Percentiles rank a stretch among this genome's conserved stretches.
phyloP scores from a whole-genome alignment of 2,888 invertebrate genomes.

The Gortyna flavago region DNA sequence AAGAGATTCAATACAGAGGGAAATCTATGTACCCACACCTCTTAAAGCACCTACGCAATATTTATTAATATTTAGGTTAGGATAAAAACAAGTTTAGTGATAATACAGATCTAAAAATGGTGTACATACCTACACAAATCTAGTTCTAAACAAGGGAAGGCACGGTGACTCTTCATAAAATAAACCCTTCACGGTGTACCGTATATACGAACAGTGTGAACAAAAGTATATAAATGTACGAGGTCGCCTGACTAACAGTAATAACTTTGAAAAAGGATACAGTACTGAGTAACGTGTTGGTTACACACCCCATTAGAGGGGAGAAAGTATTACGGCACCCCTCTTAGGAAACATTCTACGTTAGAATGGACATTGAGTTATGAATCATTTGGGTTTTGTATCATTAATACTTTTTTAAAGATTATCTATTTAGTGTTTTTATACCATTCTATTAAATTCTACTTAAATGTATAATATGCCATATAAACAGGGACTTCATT shows the following conservation, averaged over 20 bases:
- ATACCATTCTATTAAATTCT: not conserved
- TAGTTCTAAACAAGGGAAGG: not conserved
- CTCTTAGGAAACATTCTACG: conserved; percentile 33
- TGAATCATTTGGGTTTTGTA: conserved; percentile 7
- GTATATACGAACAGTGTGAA: conserved; percentile 14
- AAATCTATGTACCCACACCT: not conserved
- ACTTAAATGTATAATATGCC: not conserved
- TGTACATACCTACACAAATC: no score
- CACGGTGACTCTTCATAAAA: conserved; percentile 12
- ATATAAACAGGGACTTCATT: not conserved
- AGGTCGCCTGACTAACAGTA: conserved; percentile 51
- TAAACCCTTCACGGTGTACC: not conserved
- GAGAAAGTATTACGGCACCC: conserved; percentile 18
- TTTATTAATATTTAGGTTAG: not conserved
- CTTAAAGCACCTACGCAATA: not conserved
- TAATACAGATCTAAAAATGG: not conserved
- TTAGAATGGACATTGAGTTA: conserved; percentile 14
- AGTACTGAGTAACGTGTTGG: conserved; percentile 44
- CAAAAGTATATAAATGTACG: conserved; percentile 18
- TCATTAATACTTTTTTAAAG: not conserved
- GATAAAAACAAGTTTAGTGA: not conserved
- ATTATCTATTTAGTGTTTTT: not conserved
- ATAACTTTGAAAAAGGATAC: conserved; percentile 44
- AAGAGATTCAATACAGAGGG: not conserved
- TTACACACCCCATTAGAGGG: conserved; percentile 47